Percentiles rank a stretch among this genome's conserved stretches.
Conservation (phyloP, 2,888 invertebrate species). For the Macrosoma leucophasiata region DNA sequence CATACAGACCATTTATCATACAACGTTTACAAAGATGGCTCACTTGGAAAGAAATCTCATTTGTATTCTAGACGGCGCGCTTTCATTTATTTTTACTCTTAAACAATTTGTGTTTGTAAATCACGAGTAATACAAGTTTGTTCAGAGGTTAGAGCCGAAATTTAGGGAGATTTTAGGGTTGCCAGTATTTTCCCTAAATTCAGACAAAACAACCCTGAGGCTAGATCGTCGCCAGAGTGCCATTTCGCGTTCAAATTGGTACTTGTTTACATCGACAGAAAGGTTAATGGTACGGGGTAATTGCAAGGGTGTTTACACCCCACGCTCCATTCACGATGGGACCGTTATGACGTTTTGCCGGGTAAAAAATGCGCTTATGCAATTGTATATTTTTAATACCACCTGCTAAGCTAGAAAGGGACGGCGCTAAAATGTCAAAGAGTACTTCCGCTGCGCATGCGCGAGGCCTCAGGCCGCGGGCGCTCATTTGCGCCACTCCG, state of each 20-base stretch:
- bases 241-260: conserved; percentile 33
- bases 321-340: conserved; percentile 45
- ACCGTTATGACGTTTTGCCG: conserved; percentile 53
- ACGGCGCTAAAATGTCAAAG: conserved; percentile 53
- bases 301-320: conserved; percentile 41
- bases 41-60: conserved; percentile 64
- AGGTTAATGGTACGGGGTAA: conserved; percentile 35
- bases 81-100: conserved; percentile 61
- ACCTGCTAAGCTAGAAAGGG: conserved; percentile 44
- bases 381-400: conserved; percentile 32
- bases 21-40: conserved; percentile 58
- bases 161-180: too few relatives aligned
- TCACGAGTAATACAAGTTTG: conserved; percentile 32
- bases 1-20: conserved; percentile 64
- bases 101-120: conserved; percentile 65
- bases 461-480: conserved; percentile 25
- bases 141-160: too few relatives aligned
- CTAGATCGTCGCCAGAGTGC: conserved; percentile 54
- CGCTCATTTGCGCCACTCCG: conserved; percentile 28
- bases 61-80: conserved; percentile 52
- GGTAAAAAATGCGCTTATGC: conserved; percentile 42
- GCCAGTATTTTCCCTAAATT: too few relatives aligned
- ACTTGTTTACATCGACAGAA: conserved; percentile 25
- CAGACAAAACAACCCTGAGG: too few relatives aligned
- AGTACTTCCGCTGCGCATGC: conserved; percentile 48